Base-by-base conservation (phyloP, 2,888 invertebrate species). In the Apodemia zela region DNA sequence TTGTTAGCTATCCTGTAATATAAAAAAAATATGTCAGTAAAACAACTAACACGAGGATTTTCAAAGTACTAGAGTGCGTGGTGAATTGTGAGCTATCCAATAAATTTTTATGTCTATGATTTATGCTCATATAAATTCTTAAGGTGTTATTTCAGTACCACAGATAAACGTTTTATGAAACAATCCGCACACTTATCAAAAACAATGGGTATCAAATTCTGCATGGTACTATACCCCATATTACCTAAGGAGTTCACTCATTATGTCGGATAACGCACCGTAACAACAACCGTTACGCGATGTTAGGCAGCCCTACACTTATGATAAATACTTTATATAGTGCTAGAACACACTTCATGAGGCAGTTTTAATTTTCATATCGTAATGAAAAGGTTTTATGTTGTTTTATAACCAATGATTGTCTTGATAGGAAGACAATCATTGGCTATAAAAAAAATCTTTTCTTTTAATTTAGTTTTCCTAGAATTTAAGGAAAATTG, bases 181-280 rank as follows among this genome's bases (percentile, higher is more conserved):
- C 54, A 54, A 54, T 54, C 15, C 15, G 54, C 25, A n/a, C 15
- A 54, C 7, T 15, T 42, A 42, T 54, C 21, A 54, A 54, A 54
- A 54, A 54, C 54, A 54, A 54, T 54, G 54, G 54, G 54, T 54
- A 54, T 54, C 54, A 54, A 54, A 54, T 54, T 54, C 45, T 54
- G 15, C 59, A 59, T 59, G 38, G 35, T 59, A 59, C 35, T 33
- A 38, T 21, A 38, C 38, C 59, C 45, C 61, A 35, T 58, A 47
- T 63, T 63, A 60, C 63, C 61, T 62, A 57, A 59, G 33, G 13
- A 54, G 57, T 57, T 58, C 59, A 33, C 66, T 66, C 64, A 66
- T 66, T 66, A 67, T 59, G 60, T 59, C 17, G 59, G 60, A 59
- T 63, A 65, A 65, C 63, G 47, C 63, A 65, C 65, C 67, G 67